Base-by-base conservation (phyloP, 2,113 vertebrate genomes). In the Perccottus glenii region DNA sequence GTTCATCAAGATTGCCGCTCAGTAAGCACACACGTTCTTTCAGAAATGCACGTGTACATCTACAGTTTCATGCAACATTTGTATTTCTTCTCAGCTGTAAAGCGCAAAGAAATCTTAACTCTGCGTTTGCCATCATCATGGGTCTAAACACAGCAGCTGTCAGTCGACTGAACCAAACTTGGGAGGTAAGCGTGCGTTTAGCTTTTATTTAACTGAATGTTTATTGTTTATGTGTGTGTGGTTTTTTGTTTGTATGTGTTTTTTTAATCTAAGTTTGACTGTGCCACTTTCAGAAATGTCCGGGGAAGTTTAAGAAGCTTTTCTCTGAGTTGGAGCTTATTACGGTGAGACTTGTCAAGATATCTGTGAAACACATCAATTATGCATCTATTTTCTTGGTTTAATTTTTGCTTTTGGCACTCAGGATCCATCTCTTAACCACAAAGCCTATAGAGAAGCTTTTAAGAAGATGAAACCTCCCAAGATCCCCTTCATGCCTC, bases 391-490 rank as follows among this genome's bases (percentile, higher is more conserved):
- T 5, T 42, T 58, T 42, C 0, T 12, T 55, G 4, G 9, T 2
- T 9, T 40, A 46, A 38, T 40, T 58, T 58, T n/a, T 11, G 10
- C 42, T 8, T 8, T 6, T 43, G 36, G 9, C 2, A 16, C 80
- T 44, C 83, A 99, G 98, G 97, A 99, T 84, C 98, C 98, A 44
- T 98, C 98, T 71, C 91, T 99, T 84, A 99, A 99, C 86, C 98
- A 99, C 92, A 98, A 99, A 93, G 97, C 96, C 81, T 99, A 99
- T 80, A 94, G 98, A 88, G 96, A 98, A 75, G 90, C 96, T 40
- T 98, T 99, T 91, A 98, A 96, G 92, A 96, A 95, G 85, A 99
- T 98, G 96, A 98, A 99, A 86, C 94, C 98, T 44, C 98, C 98
- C 0, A 99, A 99, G 90, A 98, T 99, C 53, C 98, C 98, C 48